Evolutionary conservation across 2,113 vertebrate species (phyloP).

Genomic region (Rhineura floridana): DNA sequence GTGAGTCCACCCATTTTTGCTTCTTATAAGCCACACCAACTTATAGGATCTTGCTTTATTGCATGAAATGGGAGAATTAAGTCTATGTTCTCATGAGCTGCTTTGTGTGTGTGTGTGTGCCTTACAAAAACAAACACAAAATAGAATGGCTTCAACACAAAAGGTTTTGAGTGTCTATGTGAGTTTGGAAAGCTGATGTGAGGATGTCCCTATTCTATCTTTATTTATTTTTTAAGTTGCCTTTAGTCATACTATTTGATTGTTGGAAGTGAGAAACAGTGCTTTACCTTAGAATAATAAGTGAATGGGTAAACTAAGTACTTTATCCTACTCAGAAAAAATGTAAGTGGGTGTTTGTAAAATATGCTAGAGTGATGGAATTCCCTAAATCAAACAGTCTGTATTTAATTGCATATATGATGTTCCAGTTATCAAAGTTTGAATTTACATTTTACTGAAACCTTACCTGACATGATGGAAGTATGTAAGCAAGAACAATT

Average conservation of each 20-base stretch:
- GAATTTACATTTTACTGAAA: not conserved
- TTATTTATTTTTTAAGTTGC: not conserved
- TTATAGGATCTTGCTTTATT: not conserved
- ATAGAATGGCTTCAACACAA: not conserved
- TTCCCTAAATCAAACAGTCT: not conserved
- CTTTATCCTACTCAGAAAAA: not conserved
- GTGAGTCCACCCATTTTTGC: not conserved
- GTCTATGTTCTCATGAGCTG: not conserved
- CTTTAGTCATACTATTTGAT: not conserved
- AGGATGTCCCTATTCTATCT: not conserved
- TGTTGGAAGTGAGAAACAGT: not conserved
- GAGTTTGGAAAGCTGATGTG: not conserved
- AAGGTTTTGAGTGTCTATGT: not conserved
- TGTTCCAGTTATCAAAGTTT: not conserved
- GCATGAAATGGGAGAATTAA: not conserved
- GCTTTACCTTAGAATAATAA: not conserved
- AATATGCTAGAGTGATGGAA: not conserved
- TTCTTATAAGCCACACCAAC: not conserved
- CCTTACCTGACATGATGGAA: slow-evolving; percentile 90
- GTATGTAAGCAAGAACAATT: slow-evolving; percentile 89
- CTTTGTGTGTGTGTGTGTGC: not conserved
- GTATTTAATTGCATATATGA: not conserved
- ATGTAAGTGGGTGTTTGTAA: not conserved
- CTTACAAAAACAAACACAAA: not conserved
- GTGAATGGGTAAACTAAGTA: not conserved